phyloP scores from a whole-genome alignment of 2,113 vertebrate species.

The Vombatus ursinus region DNA sequence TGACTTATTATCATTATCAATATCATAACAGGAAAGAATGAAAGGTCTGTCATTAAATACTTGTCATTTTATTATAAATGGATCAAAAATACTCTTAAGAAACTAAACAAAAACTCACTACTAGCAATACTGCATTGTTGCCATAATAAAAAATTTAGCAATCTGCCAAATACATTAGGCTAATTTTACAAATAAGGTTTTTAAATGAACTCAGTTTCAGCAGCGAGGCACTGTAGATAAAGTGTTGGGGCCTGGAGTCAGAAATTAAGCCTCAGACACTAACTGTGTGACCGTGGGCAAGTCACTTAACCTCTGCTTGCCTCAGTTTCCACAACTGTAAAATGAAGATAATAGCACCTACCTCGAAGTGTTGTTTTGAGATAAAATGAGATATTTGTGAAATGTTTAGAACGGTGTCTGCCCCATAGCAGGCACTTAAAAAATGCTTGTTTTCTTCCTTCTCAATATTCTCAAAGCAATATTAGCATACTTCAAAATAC shows the following conservation, averaged over 20 bases:
- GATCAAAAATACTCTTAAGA: not conserved
- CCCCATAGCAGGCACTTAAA: not conserved
- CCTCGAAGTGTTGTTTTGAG: not conserved
- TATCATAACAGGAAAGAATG: not conserved
- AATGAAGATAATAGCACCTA: not conserved
- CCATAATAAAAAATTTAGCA: conserved; percentile 25
- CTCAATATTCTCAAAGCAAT: conserved; percentile 4
- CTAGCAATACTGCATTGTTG: not conserved
- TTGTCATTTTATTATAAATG: conserved; percentile 31
- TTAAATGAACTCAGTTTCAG: conserved; percentile 4
- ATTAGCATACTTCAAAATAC: conserved; percentile 25
- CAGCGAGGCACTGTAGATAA: not conserved
- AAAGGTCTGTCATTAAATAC: conserved; percentile 24
- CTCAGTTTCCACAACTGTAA: not conserved
- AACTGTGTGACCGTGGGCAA: not conserved
- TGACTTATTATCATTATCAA: not conserved
- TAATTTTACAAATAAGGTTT: conserved; percentile 36
- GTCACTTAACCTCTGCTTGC: not conserved
- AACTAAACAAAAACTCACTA: not conserved
- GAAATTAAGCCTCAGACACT: not conserved
- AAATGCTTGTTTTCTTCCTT: not conserved
- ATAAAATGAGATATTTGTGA: not conserved
- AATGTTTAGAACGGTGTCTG: not conserved
- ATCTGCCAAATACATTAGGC: not conserved
- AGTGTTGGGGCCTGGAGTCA: not conserved